Evolutionary conservation across 2,888 invertebrate genomes (phyloP).

Genomic region (Macrophya alboannulata): DNA sequence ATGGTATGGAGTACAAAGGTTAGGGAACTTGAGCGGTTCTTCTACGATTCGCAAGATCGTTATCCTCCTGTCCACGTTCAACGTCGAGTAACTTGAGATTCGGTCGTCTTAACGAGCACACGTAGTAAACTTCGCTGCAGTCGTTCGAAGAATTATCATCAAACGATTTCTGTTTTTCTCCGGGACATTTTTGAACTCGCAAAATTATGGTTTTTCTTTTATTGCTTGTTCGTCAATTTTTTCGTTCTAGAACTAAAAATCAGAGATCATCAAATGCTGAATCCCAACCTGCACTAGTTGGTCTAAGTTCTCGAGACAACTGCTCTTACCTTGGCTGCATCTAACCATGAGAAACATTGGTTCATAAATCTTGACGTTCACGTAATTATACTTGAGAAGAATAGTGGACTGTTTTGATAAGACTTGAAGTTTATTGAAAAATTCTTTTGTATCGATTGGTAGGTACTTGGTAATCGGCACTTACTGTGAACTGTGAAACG

Average conservation of each 20-base stretch:
- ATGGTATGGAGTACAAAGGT: conserved; percentile 16
- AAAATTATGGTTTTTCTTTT: too few species aligned
- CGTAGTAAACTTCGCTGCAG: background rate
- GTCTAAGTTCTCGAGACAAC: background rate
- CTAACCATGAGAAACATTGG: background rate
- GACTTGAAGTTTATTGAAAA: background rate
- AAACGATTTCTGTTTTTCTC: background rate
- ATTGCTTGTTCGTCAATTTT: background rate
- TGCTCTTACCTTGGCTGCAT: background rate
- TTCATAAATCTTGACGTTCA: background rate
- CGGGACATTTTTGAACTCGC: too few species aligned
- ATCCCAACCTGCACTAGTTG: background rate
- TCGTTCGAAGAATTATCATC: background rate
- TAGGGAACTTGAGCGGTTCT: conserved; percentile 40
- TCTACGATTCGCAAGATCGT: conserved; percentile 36
- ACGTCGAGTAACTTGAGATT: conserved; percentile 42
- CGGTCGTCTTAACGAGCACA: background rate
- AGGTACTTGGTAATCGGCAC: background rate
- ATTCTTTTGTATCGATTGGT: background rate
- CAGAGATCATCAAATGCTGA: background rate
- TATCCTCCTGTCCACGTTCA: conserved; percentile 6
- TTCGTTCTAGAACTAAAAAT: background rate
- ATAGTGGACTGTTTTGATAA: background rate
- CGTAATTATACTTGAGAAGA: background rate
- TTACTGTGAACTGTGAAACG: background rate